Evolutionary conservation across 2,113 vertebrate genomes (phyloP).

Genomic region (Microtus ochrogaster): DNA sequence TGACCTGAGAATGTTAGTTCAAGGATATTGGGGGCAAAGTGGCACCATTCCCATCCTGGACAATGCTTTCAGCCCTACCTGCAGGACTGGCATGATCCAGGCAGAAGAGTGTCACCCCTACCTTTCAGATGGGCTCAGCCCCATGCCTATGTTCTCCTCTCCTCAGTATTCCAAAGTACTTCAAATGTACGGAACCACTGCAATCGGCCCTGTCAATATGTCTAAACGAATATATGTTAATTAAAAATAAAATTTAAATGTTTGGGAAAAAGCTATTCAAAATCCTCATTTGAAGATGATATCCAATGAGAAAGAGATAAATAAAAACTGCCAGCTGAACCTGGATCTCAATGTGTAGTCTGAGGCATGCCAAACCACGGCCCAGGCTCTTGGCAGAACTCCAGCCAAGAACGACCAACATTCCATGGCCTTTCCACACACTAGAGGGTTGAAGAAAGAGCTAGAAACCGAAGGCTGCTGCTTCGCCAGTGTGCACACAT

Average conservation of each 20-base stretch:
- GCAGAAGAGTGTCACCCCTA: neutral
- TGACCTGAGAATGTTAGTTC: neutral
- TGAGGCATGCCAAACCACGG: neutral
- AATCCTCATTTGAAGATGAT: neutral
- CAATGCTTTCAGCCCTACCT: neutral
- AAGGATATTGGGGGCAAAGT: neutral
- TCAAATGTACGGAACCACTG: neutral
- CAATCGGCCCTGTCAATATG: neutral
- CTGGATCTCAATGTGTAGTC: neutral
- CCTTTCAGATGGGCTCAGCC: accelerated
- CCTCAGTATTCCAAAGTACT: neutral
- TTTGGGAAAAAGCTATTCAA: neutral
- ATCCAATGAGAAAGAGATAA: neutral
- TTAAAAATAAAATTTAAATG: neutral
- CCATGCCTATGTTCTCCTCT: accelerated
- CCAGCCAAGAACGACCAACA: neutral
- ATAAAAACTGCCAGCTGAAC: neutral
- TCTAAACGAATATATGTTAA: neutral
- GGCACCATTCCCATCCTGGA: neutral
- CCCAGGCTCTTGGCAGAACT: neutral
- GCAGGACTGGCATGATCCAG: no score
- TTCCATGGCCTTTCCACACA: neutral
- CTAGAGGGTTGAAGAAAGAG: neutral
- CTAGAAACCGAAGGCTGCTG: neutral
- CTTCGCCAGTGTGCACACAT: accelerated